Evolutionary conservation across 2,113 vertebrate genomes (phyloP).

Genomic region (Lophura nycthemera): DNA sequence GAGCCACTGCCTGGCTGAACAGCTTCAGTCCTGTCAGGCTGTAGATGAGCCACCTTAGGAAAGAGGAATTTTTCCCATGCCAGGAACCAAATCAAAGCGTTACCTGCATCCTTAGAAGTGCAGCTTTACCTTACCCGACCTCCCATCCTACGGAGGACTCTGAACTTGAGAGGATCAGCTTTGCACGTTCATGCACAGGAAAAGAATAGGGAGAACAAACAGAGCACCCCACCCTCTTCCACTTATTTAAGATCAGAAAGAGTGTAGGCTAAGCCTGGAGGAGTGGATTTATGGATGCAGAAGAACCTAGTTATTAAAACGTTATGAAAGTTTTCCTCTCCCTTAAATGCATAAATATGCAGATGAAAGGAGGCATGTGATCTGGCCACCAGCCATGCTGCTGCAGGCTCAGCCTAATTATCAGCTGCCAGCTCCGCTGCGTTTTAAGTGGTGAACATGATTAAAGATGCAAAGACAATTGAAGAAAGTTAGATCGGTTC

Average conservation of each 20-base stretch:
- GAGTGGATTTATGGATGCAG: slow-evolving; percentile 67
- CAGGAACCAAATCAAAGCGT: slow-evolving; percentile 59
- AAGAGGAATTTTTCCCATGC: slow-evolving; percentile 16
- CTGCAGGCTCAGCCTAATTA: slow-evolving; percentile 71
- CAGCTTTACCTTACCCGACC: slow-evolving; percentile 58
- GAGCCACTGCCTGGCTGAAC: slow-evolving; percentile 10
- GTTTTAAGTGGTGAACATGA: slow-evolving; percentile 72
- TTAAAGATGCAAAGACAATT: slow-evolving; percentile 66
- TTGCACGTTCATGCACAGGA: slow-evolving; percentile 31
- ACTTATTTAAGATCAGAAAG: slow-evolving; percentile 63
- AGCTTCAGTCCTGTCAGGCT: neutral
- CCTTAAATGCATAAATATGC: slow-evolving; percentile 71
- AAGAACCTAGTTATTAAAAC: slow-evolving; percentile 69
- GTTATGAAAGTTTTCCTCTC: slow-evolving; percentile 70
- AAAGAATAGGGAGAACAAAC: slow-evolving; percentile 38
- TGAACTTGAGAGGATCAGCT: neutral
- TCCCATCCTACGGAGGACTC: slow-evolving; percentile 15
- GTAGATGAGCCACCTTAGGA: slow-evolving; percentile 43
- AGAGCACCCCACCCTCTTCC: slow-evolving; percentile 53
- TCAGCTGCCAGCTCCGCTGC: slow-evolving; percentile 59
- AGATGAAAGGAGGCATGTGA: slow-evolving; percentile 70
- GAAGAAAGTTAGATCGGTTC: slow-evolving; percentile 55
- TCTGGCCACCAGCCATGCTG: slow-evolving; percentile 67
- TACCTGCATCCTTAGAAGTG: slow-evolving; percentile 9
- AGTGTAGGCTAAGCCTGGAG: slow-evolving; percentile 63